Percentiles rank a stretch among this genome's conserved stretches.
These are phyloP conservation scores for Tor tambroides DNA, from an alignment of 2,113 vertebrate genomes.

Conservation along the genomic window DNA sequence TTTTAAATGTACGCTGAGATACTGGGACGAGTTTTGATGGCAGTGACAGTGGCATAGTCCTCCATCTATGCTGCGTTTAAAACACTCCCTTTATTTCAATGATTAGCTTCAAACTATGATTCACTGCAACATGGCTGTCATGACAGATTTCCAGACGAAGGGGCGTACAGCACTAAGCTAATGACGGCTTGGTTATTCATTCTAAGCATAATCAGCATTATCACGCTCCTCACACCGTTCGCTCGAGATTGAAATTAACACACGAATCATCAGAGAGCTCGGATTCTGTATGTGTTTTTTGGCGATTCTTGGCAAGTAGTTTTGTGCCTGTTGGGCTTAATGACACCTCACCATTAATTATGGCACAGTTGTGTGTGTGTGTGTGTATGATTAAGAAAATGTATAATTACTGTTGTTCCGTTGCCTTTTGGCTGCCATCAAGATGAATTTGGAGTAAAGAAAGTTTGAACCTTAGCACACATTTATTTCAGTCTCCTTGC, in stretches of 20 bases:
- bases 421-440: constrained; percentile 12
- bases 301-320: constrained; percentile 33
- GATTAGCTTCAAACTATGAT: constrained; percentile 49
- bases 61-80: constrained; percentile 15
- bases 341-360: constrained; percentile 41
- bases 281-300: constrained; percentile 13
- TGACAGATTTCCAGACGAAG: constrained; percentile 40
- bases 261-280: constrained; percentile 17
- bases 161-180: constrained; percentile 41
- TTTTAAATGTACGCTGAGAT: constrained; percentile 59
- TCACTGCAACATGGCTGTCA: constrained; percentile 56
- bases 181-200: constrained; percentile 49
- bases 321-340: constrained; percentile 49
- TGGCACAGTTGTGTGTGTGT: constrained; percentile 1
- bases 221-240: constrained; percentile 37
- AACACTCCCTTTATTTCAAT: constrained; percentile 50
- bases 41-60: constrained; percentile 11
- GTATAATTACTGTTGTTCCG: constrained; percentile 40
- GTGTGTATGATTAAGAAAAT: constrained; percentile 51
- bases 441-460: background rate
- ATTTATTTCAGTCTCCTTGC: background rate
- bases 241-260: constrained; percentile 32
- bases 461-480: background rate
- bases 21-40: constrained; percentile 12
- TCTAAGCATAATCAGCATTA: constrained; percentile 23